Evolutionary conservation across 2,888 invertebrate species (phyloP).

Genomic region (Netelia virgata): DNA sequence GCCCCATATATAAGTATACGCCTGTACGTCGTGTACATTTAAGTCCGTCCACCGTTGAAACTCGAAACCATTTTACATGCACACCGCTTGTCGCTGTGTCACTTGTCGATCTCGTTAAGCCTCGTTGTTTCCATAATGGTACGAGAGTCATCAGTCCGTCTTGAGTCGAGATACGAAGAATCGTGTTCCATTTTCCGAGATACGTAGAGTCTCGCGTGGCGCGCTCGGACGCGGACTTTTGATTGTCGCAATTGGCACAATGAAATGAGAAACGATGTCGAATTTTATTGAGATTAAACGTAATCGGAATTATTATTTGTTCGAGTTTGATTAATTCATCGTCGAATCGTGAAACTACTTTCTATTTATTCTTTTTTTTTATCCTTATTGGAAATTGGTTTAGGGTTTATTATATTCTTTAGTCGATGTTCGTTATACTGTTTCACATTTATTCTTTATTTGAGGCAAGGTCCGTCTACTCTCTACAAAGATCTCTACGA

Average conservation of each 20-base stretch:
- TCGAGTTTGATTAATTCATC: no score
- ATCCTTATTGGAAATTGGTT: no score
- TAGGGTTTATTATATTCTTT: no score
- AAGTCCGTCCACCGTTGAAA: constrained; percentile 27
- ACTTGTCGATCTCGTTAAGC: constrained; percentile 58
- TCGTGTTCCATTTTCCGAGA: neutral
- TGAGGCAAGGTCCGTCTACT: no score
- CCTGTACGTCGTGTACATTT: neutral
- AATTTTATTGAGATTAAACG: no score
- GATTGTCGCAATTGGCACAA: constrained; percentile 20
- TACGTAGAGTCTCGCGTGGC: neutral
- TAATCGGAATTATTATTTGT: no score
- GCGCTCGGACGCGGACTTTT: neutral
- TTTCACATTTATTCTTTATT: no score
- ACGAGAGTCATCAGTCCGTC: constrained; percentile 34
- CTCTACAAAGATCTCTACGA: no score
- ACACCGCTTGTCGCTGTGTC: constrained; percentile 56
- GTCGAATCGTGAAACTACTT: no score
- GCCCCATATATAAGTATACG: neutral
- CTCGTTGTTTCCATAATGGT: constrained; percentile 61
- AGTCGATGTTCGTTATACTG: no score
- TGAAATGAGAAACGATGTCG: neutral
- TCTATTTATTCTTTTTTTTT: no score
- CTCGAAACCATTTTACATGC: constrained; percentile 58
- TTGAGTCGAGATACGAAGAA: constrained; percentile 12